phyloP scores from a whole-genome alignment of 2,797 vertebrate genomes.

The Molossus molossus region DNA sequence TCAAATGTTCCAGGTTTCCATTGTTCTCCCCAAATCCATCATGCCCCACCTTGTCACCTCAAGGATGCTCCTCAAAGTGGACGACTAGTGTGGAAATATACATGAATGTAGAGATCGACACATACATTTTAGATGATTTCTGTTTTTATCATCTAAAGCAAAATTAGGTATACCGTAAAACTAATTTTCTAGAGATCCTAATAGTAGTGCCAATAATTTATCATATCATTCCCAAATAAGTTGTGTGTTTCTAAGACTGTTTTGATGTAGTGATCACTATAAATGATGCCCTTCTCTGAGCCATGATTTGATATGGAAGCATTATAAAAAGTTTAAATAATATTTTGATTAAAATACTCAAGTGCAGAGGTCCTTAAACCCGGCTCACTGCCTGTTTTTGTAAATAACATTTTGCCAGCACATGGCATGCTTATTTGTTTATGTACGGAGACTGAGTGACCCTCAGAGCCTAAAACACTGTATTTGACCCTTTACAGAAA shows the following conservation, averaged over 20 bases:
- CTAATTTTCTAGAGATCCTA: not conserved
- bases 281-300: not conserved
- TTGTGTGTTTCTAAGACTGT: not conserved
- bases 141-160: not conserved
- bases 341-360: not conserved
- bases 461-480: not conserved
- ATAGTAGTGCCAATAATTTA: not conserved
- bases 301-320: not conserved
- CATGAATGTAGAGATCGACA: not conserved
- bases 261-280: not conserved
- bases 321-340: not conserved
- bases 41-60: not conserved
- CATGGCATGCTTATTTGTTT: not conserved
- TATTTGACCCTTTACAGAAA: not conserved
- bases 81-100: not conserved
- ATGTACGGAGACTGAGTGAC: not conserved
- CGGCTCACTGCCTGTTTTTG: not conserved
- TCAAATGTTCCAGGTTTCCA: not conserved
- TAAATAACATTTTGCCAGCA: not conserved
- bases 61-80: not conserved
- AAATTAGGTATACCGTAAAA: not conserved
- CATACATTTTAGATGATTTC: not conserved
- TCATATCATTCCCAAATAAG: not conserved
- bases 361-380: slow-evolving; percentile 8
- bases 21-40: not conserved